Conservation (phyloP, 2,888 invertebrate species). For the Anagyrus pseudococci region DNA sequence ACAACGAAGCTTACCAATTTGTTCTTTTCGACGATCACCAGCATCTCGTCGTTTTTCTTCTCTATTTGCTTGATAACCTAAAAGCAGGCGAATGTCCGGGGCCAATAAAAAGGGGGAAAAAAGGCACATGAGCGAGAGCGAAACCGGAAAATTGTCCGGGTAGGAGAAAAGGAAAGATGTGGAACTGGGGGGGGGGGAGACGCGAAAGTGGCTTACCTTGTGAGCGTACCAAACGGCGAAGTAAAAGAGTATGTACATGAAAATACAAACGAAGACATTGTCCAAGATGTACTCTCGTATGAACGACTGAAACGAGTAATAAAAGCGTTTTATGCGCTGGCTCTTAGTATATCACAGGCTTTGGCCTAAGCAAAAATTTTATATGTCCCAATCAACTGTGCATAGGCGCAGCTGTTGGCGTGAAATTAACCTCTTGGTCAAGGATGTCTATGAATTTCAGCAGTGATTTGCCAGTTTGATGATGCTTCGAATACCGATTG, state of each 20-base stretch:
- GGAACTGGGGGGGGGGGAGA: background rate
- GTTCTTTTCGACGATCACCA: conserved; percentile 47
- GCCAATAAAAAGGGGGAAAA: background rate
- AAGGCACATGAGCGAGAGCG: background rate
- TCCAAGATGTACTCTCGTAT: conserved; percentile 54
- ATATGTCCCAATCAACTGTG: too few relatives aligned
- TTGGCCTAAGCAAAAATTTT: too few relatives aligned
- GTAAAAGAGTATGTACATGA: conserved; percentile 53
- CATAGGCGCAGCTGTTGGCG: too few relatives aligned
- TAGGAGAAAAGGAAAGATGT: too few relatives aligned
- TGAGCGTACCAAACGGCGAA: conserved; percentile 53
- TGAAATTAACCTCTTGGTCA: conserved; percentile 49
- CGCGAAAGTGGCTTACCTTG: conserved; percentile 46
- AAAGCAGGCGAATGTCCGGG: conserved; percentile 23
- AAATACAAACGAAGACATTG: conserved; percentile 51
- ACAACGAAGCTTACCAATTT: conserved; percentile 44
- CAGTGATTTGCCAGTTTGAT: conserved; percentile 40
- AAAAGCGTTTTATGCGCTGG: too few relatives aligned
- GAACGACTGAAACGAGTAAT: conserved; percentile 47
- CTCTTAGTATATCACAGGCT: background rate
- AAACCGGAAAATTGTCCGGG: too few relatives aligned
- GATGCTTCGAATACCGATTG: conserved; percentile 43
- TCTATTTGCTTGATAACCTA: conserved; percentile 53
- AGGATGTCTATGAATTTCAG: conserved; percentile 51
- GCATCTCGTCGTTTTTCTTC: conserved; percentile 49